A percentile compares a stretch with the other conserved stretches of the same genome.
These are phyloP conservation scores for Acromyrmex heyeri DNA, from an alignment of 1,140 invertebrate genomes.

Conservation along the genomic window DNA sequence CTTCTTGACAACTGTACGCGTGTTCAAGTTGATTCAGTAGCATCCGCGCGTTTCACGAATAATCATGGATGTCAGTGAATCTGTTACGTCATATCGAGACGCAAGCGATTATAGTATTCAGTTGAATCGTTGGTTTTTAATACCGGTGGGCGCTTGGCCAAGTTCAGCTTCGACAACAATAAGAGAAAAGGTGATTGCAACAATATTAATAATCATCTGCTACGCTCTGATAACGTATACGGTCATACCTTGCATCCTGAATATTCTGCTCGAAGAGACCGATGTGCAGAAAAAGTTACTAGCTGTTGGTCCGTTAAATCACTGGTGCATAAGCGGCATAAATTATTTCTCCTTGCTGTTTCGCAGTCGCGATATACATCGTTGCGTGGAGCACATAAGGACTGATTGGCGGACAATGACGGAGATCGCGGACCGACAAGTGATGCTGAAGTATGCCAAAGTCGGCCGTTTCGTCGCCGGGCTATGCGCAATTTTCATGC, in stretches of 20 bases:
- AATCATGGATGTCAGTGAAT: not conserved
- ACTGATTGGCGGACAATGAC: slow-evolving; percentile 56
- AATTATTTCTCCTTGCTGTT: slow-evolving; percentile 49
- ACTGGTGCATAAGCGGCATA: slow-evolving; percentile 41
- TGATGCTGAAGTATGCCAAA: slow-evolving; percentile 63
- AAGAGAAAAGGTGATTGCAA: not conserved
- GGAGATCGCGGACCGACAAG: slow-evolving; percentile 39
- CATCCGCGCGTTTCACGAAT: not conserved
- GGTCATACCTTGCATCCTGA: slow-evolving; percentile 20
- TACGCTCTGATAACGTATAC: slow-evolving; percentile 17
- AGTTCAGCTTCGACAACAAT: not conserved
- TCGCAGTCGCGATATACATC: slow-evolving; percentile 31
- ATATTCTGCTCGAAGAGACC: slow-evolving; percentile 43
- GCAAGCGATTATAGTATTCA: slow-evolving; percentile 21
- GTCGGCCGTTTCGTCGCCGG: slow-evolving; percentile 54
- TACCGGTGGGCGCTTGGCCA: slow-evolving; percentile 36
- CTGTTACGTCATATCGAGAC: not conserved
- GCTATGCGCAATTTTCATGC: slow-evolving; percentile 65
- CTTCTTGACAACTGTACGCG: not conserved
- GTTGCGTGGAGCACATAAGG: slow-evolving; percentile 59
- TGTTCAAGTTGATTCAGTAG: slow-evolving; percentile 14
- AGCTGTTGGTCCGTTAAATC: slow-evolving; percentile 36
- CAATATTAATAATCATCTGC: slow-evolving; percentile 38
- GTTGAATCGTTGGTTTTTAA: slow-evolving; percentile 47
- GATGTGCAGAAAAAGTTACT: not conserved